Conservation (phyloP, 2,113 vertebrate species). For the Ariopsis seemanni region DNA sequence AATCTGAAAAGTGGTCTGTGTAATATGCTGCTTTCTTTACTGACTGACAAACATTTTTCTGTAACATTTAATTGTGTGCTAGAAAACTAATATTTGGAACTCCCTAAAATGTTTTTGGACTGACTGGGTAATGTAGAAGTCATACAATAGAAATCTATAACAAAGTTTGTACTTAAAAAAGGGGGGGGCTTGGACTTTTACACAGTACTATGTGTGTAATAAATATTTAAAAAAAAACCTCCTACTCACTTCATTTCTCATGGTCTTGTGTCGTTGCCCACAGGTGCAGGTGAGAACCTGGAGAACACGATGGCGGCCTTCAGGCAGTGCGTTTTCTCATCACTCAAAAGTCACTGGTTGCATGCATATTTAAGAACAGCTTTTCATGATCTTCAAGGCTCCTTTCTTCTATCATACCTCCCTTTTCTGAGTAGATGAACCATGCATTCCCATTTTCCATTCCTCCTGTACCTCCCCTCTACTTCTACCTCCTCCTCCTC, state of each 20-base stretch:
- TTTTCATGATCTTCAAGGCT: background rate
- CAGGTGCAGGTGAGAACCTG: conserved; percentile 95
- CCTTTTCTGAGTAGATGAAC: background rate
- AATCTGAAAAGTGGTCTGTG: no score
- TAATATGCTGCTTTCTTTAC: no score
- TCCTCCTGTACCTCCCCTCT: background rate
- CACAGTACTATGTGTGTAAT: no score
- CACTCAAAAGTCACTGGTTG: background rate
- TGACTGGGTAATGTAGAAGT: no score
- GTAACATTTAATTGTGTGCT: no score
- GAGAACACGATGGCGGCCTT: conserved; percentile 98
- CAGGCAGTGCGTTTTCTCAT: conserved; percentile 83
- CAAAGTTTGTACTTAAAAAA: no score
- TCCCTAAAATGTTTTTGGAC: no score
- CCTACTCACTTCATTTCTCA: background rate
- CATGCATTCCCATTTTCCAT: background rate
- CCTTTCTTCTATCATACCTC: background rate
- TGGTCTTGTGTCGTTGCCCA: conserved; percentile 53
- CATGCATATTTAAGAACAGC: conserved; percentile 1
- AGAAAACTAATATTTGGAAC: no score
- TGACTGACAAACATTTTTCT: no score
- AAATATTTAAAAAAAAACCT: no score
- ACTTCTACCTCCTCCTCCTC: conserved; percentile 32
- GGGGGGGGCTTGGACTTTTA: no score
- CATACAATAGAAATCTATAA: no score